Evolutionary conservation across 2,113 vertebrate species (phyloP), one percentile per base, ranked within the genome.

Genomic region (Oreochromis spilurus): DNA sequence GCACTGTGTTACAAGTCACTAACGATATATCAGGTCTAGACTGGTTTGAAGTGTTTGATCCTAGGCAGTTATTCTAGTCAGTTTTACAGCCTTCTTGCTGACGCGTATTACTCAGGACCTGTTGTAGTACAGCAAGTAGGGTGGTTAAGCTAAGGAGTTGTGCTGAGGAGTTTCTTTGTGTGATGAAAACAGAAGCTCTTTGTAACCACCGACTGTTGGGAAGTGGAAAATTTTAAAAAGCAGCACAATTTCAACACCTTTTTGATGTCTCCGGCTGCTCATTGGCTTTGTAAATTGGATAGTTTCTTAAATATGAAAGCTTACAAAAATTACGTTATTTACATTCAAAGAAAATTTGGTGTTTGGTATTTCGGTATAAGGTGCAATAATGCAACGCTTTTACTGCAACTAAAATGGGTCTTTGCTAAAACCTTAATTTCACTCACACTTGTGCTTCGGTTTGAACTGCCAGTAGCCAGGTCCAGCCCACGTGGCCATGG

Each of bases 391-490:
- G 43, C 43, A 75, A 12, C 2, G 2, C 9, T 31, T 50, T 50
- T 75, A 75, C 70, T 50, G 43, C n/a, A 70, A 43, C 65, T 43
- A 72, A 45, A 26, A 72, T 26, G 0, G 0, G 40, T 45, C 13
- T 79, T 16, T 79, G 38, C 4, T 31, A 57, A 55, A 36, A 43
- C 1, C 21, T 57, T 50, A 0, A 21, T 48, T 72, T 45, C 52
- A 96, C 97, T 43, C 94, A 99, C 99, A 26, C 81, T 96, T 97
- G 88, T 95, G 97, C 2, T 89, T 97, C 4, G 97, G 97, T 85
- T 96, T 97, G 94, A 99, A 99, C 36, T 97, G 97, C 99, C 99
- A 99, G 96, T 99, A 98, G 12, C 98, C 97, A 0, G 99, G 99
- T 45, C 99, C 99, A 1, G 97, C 98, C 98, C 99, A 99, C 55